A percentile compares a stretch with the other conserved stretches of the same genome.
phyloP scores from a whole-genome alignment of 2,113 vertebrate genomes.

The Megaleporinus macrocephalus region DNA sequence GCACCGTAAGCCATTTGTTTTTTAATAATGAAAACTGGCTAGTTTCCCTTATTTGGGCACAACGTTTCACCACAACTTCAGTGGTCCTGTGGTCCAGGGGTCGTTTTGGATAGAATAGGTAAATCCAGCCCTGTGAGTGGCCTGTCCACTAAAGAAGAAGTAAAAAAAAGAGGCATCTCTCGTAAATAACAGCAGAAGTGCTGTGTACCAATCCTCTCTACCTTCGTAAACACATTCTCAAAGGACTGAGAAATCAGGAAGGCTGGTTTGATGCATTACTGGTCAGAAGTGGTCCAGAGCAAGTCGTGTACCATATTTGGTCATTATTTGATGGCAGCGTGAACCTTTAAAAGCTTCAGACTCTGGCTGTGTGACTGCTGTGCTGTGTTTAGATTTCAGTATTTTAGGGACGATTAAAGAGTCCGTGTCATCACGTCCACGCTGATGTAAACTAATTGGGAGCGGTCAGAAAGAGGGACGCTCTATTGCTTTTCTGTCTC shows the following conservation, averaged over 20 bases:
- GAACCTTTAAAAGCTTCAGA: neutral
- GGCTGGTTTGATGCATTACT: neutral
- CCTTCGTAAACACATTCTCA: neutral
- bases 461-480: slow-evolving; percentile 11
- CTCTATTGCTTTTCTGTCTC: slow-evolving; percentile 58
- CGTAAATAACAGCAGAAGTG: neutral
- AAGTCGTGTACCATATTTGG: neutral
- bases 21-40: too few species aligned
- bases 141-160: neutral
- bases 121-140: neutral
- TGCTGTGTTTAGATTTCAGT: slow-evolving; percentile 29
- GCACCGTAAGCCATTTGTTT: too few species aligned
- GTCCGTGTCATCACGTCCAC: slow-evolving; percentile 14
- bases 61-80: too few species aligned
- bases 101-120: neutral
- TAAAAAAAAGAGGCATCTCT: neutral
- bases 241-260: neutral
- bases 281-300: neutral
- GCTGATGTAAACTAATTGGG: slow-evolving; percentile 30
- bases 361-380: neutral
- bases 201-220: neutral
- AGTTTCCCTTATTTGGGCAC: too few species aligned
- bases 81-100: neutral
- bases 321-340: neutral
- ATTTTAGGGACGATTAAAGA: slow-evolving; percentile 17